Evolutionary conservation across 2,888 invertebrate species (phyloP).

Genomic region (Eupithecia pulchellata): DNA sequence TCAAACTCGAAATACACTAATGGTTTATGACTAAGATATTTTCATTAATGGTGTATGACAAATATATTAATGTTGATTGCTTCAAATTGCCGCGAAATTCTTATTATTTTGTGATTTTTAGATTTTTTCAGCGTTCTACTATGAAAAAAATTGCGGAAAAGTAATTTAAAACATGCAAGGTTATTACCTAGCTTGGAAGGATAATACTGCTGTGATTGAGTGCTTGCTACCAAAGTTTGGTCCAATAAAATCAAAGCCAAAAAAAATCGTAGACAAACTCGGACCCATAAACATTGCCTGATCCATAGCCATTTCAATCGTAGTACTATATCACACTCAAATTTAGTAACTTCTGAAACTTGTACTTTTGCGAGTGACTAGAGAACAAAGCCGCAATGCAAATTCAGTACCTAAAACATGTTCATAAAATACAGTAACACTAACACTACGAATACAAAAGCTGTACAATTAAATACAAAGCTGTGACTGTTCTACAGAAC

Average conservation of each 20-base stretch:
- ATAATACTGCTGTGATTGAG: no score
- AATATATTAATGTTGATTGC: no score
- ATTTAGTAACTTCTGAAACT: background rate
- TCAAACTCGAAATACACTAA: no score
- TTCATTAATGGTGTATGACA: no score
- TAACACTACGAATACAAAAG: background rate
- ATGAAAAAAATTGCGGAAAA: no score
- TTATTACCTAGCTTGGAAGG: no score
- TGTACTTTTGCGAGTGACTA: background rate
- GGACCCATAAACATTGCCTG: background rate
- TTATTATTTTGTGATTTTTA: no score
- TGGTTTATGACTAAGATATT: no score
- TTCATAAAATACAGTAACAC: background rate
- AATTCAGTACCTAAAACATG: background rate
- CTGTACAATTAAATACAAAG: conserved; percentile 15
- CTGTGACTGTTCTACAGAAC: conserved; percentile 29
- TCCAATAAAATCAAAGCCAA: background rate
- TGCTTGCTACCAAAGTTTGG: background rate
- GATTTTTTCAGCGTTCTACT: no score
- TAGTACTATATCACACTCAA: background rate
- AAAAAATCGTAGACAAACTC: background rate
- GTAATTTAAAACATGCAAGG: no score
- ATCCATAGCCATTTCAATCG: no score
- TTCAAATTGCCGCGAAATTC: no score
- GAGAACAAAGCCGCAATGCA: background rate